Base-by-base conservation (phyloP, 2,888 invertebrate species). In the Eubasilissa splendida region DNA sequence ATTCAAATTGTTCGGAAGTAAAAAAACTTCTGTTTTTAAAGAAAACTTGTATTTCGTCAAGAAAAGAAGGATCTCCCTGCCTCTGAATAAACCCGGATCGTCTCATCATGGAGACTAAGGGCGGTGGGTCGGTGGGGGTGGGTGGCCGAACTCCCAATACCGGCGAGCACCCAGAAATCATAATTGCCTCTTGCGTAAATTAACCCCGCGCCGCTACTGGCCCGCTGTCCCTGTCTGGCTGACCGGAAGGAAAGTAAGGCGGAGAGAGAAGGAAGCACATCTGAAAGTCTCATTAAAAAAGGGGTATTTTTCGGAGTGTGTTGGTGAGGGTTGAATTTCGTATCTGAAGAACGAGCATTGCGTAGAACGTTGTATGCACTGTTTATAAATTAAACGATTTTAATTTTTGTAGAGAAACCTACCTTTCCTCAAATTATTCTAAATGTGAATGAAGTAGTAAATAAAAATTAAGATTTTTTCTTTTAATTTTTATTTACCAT, bases 141-240 rank as follows among this genome's bases (percentile, higher is more conserved):
- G 75, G 58, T 42, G 76, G 71, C 59, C 70, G 56, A 73, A 75
- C 76, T 65, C 54, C 76, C 76, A 76, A 76, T 79, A 74, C 65
- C 70, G 75, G 78, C 77, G 63, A 68, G 83, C 82, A 76, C 83
- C 83, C 79, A 83, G 82, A 83, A 82, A 82, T 83, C 83, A 83
- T 83, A 83, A 83, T 83, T 83, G 81, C 83, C 74, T 81, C 73
- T 74, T 80, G 81, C 83, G 81, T 76, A 83, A 83, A 83, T 83
- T 83, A 83, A 83, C 83, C 80, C 83, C 83, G 80, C 80, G 71
- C 77, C 80, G 78, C 75, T 63, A 53, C 78, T 77, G 71, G 50
- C 42, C 59, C 60, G 58, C 54, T 14, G 75, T 78, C 80, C 70
- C 63, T 60, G 71, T 78, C 77, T 70, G 14, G 63, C 83, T 63